These are phyloP conservation scores for Microchrysa polita DNA, from an alignment of 2,888 invertebrate genomes.

Conservation along the genomic window DNA sequence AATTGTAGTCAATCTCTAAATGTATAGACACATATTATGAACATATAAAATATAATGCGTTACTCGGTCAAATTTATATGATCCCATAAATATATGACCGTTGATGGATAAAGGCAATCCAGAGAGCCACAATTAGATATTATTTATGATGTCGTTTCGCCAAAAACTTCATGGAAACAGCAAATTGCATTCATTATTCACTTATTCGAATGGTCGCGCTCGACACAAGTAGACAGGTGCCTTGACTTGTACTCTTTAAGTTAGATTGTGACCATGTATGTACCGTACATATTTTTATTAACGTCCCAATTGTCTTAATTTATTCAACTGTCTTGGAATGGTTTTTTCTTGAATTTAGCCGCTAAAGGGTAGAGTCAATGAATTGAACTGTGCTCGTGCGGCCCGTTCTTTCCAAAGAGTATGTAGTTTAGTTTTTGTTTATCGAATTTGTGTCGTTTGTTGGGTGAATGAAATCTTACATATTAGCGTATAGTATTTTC, in stretches of 20 bases:
- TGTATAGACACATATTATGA: no score
- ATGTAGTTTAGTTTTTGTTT: background rate
- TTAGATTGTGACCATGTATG: background rate
- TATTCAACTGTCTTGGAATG: background rate
- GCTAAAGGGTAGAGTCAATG: background rate
- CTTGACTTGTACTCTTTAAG: slow-evolving; percentile 2
- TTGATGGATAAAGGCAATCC: background rate
- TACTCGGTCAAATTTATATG: no score
- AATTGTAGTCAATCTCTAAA: no score
- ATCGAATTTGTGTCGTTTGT: slow-evolving; percentile 5
- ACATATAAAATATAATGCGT: no score
- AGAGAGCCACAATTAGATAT: background rate
- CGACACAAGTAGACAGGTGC: slow-evolving; percentile 8
- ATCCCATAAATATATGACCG: no score
- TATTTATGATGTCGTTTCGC: background rate
- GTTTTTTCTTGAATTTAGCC: background rate
- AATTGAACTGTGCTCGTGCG: background rate
- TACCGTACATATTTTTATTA: slow-evolving; percentile 16
- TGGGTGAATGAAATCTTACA: background rate
- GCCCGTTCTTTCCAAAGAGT: background rate
- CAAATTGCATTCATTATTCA: slow-evolving; percentile 5
- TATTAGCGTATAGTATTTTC: background rate
- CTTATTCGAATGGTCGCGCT: background rate
- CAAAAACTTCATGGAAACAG: slow-evolving; percentile 3
- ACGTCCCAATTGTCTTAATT: slow-evolving; percentile 35